Conservation (phyloP, 2,888 invertebrate species). For the Lymantria dispar region DNA sequence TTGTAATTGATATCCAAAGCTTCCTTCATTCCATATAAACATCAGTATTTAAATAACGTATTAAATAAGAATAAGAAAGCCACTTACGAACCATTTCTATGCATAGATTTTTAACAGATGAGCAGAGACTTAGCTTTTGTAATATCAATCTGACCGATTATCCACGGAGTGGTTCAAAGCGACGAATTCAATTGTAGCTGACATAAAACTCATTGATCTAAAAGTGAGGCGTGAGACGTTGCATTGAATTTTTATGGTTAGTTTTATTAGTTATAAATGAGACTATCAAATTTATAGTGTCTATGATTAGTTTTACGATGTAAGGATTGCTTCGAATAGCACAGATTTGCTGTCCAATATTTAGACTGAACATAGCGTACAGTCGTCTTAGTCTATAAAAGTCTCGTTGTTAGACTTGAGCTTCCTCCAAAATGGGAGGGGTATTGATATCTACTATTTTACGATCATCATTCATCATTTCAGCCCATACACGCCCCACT, state of each 20-base stretch:
- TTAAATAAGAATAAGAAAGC: slow-evolving; percentile 16
- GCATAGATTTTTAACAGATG: slow-evolving; percentile 39
- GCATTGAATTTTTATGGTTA: slow-evolving; percentile 72
- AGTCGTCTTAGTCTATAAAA: no score
- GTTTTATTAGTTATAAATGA: slow-evolving; percentile 77
- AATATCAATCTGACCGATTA: slow-evolving; percentile 70
- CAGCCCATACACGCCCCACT: no score
- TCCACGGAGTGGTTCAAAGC: slow-evolving; percentile 62
- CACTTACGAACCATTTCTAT: slow-evolving; percentile 23
- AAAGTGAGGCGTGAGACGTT: slow-evolving; percentile 65
- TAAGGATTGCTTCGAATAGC: slow-evolving; percentile 51
- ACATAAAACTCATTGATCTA: slow-evolving; percentile 68
- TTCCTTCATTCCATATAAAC: slow-evolving; percentile 9
- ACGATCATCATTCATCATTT: no score
- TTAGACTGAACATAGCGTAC: no score
- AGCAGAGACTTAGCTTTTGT: slow-evolving; percentile 47
- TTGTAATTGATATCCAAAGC: not conserved
- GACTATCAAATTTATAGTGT: slow-evolving; percentile 73
- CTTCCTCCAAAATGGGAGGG: no score
- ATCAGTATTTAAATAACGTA: slow-evolving; percentile 12
- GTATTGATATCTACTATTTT: no score
- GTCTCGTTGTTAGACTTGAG: no score
- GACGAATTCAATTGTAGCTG: slow-evolving; percentile 70
- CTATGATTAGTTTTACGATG: slow-evolving; percentile 70
- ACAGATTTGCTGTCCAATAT: slow-evolving; percentile 37